A percentile compares a stretch with the other conserved stretches of the same genome.
These are phyloP conservation scores for Tupiocoris notatus DNA, from an alignment of 2,888 invertebrate genomes.

Conservation along the genomic window DNA sequence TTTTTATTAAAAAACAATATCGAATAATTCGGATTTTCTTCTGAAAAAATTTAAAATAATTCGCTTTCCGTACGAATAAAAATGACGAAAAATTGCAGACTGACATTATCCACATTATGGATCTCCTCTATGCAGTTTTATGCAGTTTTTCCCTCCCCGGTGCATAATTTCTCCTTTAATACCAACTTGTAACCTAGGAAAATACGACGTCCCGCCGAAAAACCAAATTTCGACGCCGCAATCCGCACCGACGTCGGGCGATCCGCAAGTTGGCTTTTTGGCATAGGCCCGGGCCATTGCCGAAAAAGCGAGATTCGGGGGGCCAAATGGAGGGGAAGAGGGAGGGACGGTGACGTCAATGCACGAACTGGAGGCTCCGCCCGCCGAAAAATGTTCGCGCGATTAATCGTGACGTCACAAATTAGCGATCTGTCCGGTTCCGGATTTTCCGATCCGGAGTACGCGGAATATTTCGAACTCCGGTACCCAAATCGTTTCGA, in stretches of 20 bases:
- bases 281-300: conserved; percentile 47
- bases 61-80: too few species aligned
- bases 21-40: too few species aligned
- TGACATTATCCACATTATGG: too few species aligned
- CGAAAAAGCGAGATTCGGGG: conserved; percentile 41
- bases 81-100: too few species aligned
- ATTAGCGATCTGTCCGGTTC: background rate
- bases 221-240: background rate
- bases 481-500: background rate
- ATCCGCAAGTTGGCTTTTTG: conserved; percentile 33
- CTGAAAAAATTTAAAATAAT: too few species aligned
- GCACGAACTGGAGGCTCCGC: conserved; percentile 40
- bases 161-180: background rate
- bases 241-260: background rate
- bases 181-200: background rate
- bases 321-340: conserved; percentile 10
- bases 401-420: conserved; percentile 38
- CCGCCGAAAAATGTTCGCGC: conserved; percentile 25
- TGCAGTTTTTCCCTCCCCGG: background rate
- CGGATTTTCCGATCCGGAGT: background rate
- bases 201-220: background rate
- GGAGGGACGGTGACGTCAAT: conserved; percentile 42
- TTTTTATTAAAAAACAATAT: too few species aligned
- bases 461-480: background rate
- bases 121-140: conserved; percentile 7